Base-by-base conservation (phyloP, 2,888 invertebrate genomes). In the Octonoba sinensis region DNA sequence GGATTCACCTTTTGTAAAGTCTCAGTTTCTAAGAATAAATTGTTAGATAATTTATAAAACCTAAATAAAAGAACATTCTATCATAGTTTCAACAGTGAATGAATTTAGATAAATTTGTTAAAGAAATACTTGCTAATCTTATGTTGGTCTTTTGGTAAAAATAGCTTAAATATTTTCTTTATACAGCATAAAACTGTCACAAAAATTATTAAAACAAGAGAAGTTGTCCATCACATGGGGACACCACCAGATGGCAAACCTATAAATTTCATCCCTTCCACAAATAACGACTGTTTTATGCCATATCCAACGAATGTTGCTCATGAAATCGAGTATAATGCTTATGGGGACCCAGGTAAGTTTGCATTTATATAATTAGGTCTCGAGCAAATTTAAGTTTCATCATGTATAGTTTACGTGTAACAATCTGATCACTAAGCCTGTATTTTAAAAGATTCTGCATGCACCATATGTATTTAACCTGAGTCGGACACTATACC, bases 181-280 rank as follows among this genome's bases (percentile, higher is more conserved):
- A 12, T 67, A 44, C 89, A 93, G 91, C 92, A 93, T 87, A 93
- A 93, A 79, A 92, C 92, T 47, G 92, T 93, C 84, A 93, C 92
- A 76, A 93, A 93, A 89, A 92, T 93, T 64, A 92, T 92, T 60
- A 91, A 92, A 84, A 92, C 92, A 88, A 82, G 86, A 51, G 86
- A 88, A 85, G 85, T 88, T 73, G 36, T 36, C 1, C 91, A 91
- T 85, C 88, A 88, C 85, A 89, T 91, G 86, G 91, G 91, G 77
- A 91, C 36, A 36, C 36, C 36, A 4, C 36, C 91, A 73, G 91
- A 91, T 88, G 90, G 88, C 60, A 87, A 87, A 86, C 88, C 87
- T 84, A 86, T 87, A 86, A 88, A 86, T 82, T 86, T 76, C n/a
- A 51, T 66, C 18, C 22, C 59, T 13, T 64, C 82, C 24, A 51